phyloP scores from a whole-genome alignment of 2,888 invertebrate genomes.

The Cryptocheilus praepositus region DNA sequence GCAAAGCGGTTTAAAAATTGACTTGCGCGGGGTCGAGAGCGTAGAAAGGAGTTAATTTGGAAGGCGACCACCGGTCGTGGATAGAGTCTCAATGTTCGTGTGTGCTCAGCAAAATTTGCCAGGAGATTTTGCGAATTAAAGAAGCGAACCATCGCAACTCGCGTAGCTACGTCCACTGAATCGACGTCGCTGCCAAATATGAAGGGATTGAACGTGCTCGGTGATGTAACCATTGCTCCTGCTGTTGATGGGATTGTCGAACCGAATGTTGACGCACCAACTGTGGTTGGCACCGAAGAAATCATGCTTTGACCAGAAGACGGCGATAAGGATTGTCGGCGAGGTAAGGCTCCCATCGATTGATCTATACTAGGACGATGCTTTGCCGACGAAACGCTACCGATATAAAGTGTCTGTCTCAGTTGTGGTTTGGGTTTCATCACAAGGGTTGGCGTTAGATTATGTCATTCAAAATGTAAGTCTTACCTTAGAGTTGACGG shows the following conservation, averaged over 20 bases:
- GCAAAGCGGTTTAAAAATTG: conserved; percentile 94
- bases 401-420: too few relatives aligned
- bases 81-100: conserved; percentile 95
- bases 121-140: conserved; percentile 98
- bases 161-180: conserved; percentile 97
- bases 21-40: conserved; percentile 93
- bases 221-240: too few relatives aligned
- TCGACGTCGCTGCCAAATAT: conserved; percentile 97
- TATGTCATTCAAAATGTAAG: too few relatives aligned
- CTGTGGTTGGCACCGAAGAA: conserved; percentile 49
- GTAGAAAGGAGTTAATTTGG: conserved; percentile 96
- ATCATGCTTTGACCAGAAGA: conserved; percentile 2
- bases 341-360: conserved; percentile 59
- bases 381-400: conserved; percentile 72
- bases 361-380: conserved; percentile 65
- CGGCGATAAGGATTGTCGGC: conserved; percentile 68
- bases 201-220: conserved; percentile 84
- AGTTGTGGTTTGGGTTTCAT: too few relatives aligned
- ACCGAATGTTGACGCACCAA: conserved; percentile 24
- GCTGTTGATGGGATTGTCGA: too few relatives aligned
- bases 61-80: conserved; percentile 99
- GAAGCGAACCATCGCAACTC: conserved; percentile 98
- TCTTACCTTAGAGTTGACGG: conserved; percentile 65
- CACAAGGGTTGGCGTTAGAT: too few relatives aligned
- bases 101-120: conserved; percentile 98